Evolutionary conservation across 2,113 vertebrate genomes (phyloP).

Genomic region (Carassius gibelio): DNA sequence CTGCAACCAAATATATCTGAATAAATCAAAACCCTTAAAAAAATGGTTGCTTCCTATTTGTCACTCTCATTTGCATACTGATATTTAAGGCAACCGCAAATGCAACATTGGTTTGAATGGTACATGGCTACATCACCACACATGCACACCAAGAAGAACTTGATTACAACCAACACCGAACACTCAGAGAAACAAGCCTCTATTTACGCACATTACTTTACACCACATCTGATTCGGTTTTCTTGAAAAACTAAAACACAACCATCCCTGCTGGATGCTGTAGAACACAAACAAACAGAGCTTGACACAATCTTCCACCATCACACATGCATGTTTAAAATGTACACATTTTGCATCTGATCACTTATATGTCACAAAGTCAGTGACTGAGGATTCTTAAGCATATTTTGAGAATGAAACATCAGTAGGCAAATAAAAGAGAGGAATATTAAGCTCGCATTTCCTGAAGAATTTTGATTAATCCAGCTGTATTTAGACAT

Average conservation of each 20-base stretch:
- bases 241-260: background rate
- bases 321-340: background rate
- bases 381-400: background rate
- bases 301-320: background rate
- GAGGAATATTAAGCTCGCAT: background rate
- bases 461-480: background rate
- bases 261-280: background rate
- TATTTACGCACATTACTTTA: background rate
- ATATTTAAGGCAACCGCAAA: constrained; percentile 15
- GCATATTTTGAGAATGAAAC: background rate
- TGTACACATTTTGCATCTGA: background rate
- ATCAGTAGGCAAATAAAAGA: background rate
- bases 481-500: background rate
- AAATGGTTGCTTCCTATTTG: background rate
- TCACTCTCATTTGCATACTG: background rate
- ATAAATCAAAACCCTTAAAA: background rate
- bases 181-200: background rate
- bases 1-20: background rate
- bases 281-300: background rate
- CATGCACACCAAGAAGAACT: background rate
- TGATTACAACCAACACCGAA: background rate
- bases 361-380: background rate
- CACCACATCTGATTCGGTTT: background rate
- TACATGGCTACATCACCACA: constrained; percentile 11
- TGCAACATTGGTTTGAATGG: background rate